Conservation (phyloP, 2,888 invertebrate species). For the Drosophila acutilabella region DNA sequence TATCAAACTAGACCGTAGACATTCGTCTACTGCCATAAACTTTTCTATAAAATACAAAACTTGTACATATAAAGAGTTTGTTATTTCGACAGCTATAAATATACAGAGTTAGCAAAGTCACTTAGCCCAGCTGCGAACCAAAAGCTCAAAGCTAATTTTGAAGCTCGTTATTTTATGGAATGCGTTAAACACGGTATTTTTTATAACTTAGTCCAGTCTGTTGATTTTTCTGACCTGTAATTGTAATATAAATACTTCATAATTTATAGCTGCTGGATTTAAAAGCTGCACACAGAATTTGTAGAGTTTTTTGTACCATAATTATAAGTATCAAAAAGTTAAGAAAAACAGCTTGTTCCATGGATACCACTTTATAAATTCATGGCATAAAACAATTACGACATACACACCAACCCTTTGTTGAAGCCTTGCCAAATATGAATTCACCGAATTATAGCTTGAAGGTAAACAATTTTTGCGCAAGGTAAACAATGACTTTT, state of each 20-base stretch:
- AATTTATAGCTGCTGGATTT: background rate
- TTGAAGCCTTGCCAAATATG: background rate
- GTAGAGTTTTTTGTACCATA: too few relatives aligned
- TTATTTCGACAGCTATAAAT: background rate
- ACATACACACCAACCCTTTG: too few relatives aligned
- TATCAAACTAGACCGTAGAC: too few relatives aligned
- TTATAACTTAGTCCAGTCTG: background rate
- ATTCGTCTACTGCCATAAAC: too few relatives aligned
- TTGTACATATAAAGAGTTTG: too few relatives aligned
- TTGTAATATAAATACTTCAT: background rate
- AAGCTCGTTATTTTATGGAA: constrained; percentile 2
- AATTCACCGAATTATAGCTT: background rate
- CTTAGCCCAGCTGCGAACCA: constrained; percentile 24
- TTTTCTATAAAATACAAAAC: too few relatives aligned
- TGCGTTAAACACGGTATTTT: constrained; percentile 30
- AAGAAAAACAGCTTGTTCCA: too few relatives aligned
- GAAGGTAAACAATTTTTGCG: background rate
- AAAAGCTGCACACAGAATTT: too few relatives aligned
- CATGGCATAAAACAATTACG: too few relatives aligned
- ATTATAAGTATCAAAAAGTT: too few relatives aligned
- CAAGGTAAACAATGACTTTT: background rate
- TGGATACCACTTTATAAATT: too few relatives aligned
- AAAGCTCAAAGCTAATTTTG: background rate
- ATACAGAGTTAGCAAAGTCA: background rate
- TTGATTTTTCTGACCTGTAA: too few relatives aligned